A percentile compares a stretch with the other conserved stretches of the same genome.
phyloP scores from a whole-genome alignment of 2,797 vertebrate species.

The Ataeniobius toweri region DNA sequence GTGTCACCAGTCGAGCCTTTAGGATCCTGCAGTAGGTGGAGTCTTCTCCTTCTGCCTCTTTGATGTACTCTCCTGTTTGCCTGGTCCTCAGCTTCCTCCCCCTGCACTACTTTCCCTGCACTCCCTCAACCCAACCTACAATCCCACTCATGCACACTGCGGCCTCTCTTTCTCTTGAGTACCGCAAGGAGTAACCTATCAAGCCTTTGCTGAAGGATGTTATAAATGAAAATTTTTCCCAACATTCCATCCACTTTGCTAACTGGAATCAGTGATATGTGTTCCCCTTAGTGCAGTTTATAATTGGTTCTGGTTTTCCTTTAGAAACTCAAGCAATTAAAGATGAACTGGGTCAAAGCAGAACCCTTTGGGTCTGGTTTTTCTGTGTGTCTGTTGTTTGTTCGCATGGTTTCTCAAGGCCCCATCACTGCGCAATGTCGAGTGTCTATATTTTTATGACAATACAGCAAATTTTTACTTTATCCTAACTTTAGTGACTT shows the following conservation, averaged over 20 bases:
- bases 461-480: background rate
- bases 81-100: slow-evolving; percentile 72
- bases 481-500: background rate
- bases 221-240: slow-evolving; percentile 99
- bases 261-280: slow-evolving; percentile 95
- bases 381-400: slow-evolving; percentile 35
- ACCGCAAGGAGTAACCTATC: slow-evolving; percentile 99
- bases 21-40: slow-evolving; percentile 73
- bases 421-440: slow-evolving; percentile 19
- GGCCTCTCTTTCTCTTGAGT: slow-evolving; percentile 85
- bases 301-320: slow-evolving; percentile 36
- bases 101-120: slow-evolving; percentile 73
- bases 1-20: slow-evolving; percentile 66
- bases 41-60: slow-evolving; percentile 71
- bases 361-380: slow-evolving; percentile 21
- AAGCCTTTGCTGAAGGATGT: slow-evolving; percentile 99
- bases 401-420: slow-evolving; percentile 41
- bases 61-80: slow-evolving; percentile 74
- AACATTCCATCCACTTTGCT: slow-evolving; percentile 95
- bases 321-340: slow-evolving; percentile 36
- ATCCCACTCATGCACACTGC: slow-evolving; percentile 77
- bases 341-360: slow-evolving; percentile 40
- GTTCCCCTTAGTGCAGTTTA: slow-evolving; percentile 73
- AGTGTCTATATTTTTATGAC: background rate
- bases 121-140: slow-evolving; percentile 73